phyloP scores from a whole-genome alignment of 2,888 invertebrate genomes.

The Disparrhopalites patrizii region DNA sequence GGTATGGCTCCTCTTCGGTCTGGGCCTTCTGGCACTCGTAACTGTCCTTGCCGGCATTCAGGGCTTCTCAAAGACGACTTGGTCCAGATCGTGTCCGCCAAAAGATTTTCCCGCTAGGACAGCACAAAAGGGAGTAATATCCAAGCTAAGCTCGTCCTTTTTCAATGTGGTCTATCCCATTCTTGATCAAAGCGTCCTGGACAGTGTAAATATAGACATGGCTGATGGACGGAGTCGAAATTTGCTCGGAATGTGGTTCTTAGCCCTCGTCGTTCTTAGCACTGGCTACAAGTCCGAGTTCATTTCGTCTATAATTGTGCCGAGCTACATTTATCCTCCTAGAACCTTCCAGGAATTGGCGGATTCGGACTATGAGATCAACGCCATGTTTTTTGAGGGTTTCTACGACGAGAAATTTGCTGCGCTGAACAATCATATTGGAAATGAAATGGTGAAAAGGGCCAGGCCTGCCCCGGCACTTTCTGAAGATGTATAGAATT shows the following conservation, averaged over 20 bases:
- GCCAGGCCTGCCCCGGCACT: not conserved
- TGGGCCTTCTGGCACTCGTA: too few species aligned
- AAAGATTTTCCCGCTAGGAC: too few species aligned
- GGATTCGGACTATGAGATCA: conserved; percentile 7
- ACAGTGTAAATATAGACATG: too few species aligned
- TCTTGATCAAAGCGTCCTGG: conserved; percentile 3
- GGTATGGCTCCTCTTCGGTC: not conserved
- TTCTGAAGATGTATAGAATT: not conserved
- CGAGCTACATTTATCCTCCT: not conserved
- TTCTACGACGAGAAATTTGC: not conserved
- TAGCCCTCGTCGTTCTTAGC: not conserved
- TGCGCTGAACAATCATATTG: not conserved
- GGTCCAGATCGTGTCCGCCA: too few species aligned
- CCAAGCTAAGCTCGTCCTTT: too few species aligned
- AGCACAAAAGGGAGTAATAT: too few species aligned
- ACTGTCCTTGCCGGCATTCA: too few species aligned
- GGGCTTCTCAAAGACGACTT: too few species aligned
- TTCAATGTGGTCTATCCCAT: not conserved
- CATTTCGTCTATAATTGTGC: not conserved
- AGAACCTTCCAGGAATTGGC: not conserved
- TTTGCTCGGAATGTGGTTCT: conserved; percentile 1
- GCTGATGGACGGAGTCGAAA: not conserved
- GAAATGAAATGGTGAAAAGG: not conserved
- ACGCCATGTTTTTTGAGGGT: not conserved
- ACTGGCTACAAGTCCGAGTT: conserved; percentile 1